Evolutionary conservation across 2,888 invertebrate species (phyloP), one percentile per base, ranked within the genome.

Genomic region (Pocota personata): DNA sequence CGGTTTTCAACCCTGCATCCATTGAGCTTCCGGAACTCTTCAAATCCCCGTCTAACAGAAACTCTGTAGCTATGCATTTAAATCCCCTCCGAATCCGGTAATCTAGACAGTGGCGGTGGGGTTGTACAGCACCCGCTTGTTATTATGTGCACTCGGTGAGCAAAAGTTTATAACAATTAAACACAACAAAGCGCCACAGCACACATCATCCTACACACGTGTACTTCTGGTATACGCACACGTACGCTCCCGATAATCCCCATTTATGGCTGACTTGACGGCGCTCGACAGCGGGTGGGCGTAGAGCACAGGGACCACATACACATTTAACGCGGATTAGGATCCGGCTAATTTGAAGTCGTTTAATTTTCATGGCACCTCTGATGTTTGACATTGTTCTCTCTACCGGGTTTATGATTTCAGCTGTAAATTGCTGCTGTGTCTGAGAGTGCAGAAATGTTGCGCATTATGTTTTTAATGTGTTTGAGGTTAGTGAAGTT

Each of bases 291-390:
- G 60, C 16, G 32, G 40, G n/a, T 7, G 43, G 35, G 58, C n/a
- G 21, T 14, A 21, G 37, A 37, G 50, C 46, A 35, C 10, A 27
- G 37, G 27, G 37, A 50, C 76, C 58, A 14, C 71, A 62, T 73
- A 73, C 62, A 83, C 55, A 79, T 83, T 83, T 83, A 83, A 79
- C 83, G 67, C 73, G 83, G 83, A 83, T 83, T 83, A 83, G 83
- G 48, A 83, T 79, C 83, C 43, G 35, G 79, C 83, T 83, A 83
- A 83, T 83, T 83, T 83, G 55, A 79, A 73, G 83, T 73, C 83
- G 79, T 79, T 83, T 83, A 83, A 79, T 83, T 83, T 83, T 83
- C 73, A 83, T 83, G 67, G 79, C 73, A 83, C 83, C 83, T 83
- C 62, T 79, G 78, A 79, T 73, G 79, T 79, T 73, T 73, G 83